These are phyloP conservation scores for Suillia variegata DNA, from an alignment of 2,888 invertebrate species.

Conservation along the genomic window DNA sequence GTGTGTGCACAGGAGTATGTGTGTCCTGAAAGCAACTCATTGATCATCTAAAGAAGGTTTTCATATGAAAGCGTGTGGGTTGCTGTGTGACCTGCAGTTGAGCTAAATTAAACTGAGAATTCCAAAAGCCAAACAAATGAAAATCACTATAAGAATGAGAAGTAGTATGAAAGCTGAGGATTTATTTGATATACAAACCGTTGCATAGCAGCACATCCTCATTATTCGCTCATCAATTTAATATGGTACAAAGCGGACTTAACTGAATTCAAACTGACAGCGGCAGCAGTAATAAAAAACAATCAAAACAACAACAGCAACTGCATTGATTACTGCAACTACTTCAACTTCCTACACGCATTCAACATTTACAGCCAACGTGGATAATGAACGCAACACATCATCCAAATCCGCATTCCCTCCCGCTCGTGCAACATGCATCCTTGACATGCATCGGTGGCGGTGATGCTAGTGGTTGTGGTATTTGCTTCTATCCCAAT, in stretches of 20 bases:
- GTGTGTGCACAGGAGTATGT: not conserved
- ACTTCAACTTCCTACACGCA: not conserved
- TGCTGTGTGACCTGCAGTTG: not conserved
- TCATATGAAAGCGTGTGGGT: not conserved
- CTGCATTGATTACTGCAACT: not conserved
- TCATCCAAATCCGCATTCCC: too few species aligned
- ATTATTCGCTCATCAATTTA: conserved; percentile 3
- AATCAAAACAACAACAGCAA: too few species aligned
- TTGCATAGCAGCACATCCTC: not conserved
- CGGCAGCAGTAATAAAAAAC: too few species aligned
- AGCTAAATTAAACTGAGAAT: not conserved
- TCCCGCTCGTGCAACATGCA: not conserved
- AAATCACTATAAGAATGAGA: not conserved
- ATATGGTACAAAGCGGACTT: too few species aligned
- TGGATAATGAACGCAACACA: conserved; percentile 5
- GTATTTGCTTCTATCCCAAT: not conserved
- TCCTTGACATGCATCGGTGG: conserved; percentile 4
- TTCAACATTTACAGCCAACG: not conserved
- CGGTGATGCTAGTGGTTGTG: not conserved
- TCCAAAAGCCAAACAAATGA: conserved; percentile 3
- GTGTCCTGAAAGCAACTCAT: conserved; percentile 10
- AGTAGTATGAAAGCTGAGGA: not conserved
- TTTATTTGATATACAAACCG: too few species aligned
- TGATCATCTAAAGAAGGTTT: conserved; percentile 7
- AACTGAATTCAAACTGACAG: too few species aligned